phyloP scores from a whole-genome alignment of 2,797 vertebrate genomes.

The Lemur catta region DNA sequence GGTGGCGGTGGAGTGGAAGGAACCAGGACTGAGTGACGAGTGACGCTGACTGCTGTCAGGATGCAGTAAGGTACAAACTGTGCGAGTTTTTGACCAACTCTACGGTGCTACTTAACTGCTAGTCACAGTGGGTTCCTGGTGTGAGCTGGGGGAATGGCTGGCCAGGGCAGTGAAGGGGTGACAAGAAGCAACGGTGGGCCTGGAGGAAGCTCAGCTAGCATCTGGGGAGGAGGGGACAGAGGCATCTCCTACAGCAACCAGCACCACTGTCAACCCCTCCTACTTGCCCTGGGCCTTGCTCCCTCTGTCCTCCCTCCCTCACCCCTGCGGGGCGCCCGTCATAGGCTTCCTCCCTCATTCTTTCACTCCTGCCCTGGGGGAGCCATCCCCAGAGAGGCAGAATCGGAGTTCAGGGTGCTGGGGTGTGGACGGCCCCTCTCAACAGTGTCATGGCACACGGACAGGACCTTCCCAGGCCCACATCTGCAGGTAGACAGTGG shows the following conservation, averaged over 20 bases:
- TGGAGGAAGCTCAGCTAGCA: neutral
- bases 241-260: neutral
- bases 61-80: neutral
- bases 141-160: neutral
- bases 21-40: too few relatives aligned
- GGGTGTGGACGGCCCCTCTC: neutral
- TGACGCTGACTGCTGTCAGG: neutral
- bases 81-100: neutral
- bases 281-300: neutral
- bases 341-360: neutral
- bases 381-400: neutral
- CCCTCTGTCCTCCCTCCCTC: neutral
- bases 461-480: neutral
- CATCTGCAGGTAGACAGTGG: accelerated
- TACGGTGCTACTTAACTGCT: neutral
- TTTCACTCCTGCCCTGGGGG: neutral
- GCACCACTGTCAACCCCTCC: neutral
- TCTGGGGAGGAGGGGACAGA: neutral
- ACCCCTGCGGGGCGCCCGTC: too few relatives aligned
- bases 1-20: neutral
- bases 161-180: neutral
- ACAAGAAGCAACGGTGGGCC: neutral
- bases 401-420: neutral
- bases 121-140: neutral
- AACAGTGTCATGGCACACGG: accelerated